A percentile compares a stretch with the other conserved stretches of the same genome.
Conservation (phyloP, 2,888 invertebrate species). For the Anthrax anthrax region DNA sequence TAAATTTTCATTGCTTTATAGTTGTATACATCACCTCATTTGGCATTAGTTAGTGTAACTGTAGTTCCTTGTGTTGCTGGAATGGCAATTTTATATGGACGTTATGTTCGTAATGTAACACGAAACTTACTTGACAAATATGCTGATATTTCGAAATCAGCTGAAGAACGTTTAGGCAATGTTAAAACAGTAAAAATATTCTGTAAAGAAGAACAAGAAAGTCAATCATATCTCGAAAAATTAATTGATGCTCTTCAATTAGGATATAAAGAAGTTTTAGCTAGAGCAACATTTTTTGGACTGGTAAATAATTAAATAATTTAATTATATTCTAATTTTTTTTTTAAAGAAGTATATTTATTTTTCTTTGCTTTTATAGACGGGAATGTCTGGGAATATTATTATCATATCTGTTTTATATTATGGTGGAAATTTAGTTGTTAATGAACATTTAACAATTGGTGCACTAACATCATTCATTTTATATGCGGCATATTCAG, state of each 20-base stretch:
- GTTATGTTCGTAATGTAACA: constrained; percentile 74
- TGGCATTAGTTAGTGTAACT: constrained; percentile 71
- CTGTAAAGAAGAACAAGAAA: constrained; percentile 71
- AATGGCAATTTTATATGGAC: constrained; percentile 66
- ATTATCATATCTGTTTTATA: constrained; percentile 84
- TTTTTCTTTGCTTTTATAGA: constrained; percentile 36
- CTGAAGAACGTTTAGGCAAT: constrained; percentile 84
- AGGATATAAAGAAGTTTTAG: constrained; percentile 76
- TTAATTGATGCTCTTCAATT: constrained; percentile 58
- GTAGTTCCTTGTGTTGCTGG: constrained; percentile 85
- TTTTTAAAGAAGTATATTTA: neutral
- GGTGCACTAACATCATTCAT: constrained; percentile 89
- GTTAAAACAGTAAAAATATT: constrained; percentile 89
- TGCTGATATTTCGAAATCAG: constrained; percentile 52
- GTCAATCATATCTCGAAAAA: constrained; percentile 47
- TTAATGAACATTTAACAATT: constrained; percentile 59
- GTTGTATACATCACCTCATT: constrained; percentile 81
- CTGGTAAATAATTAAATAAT: constrained; percentile 43
- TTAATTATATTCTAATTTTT: neutral
- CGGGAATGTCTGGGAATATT: constrained; percentile 77
- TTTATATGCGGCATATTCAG: constrained; percentile 86
- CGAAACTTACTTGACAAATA: constrained; percentile 57
- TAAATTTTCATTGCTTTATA: constrained; percentile 28
- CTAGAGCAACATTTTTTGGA: constrained; percentile 82
- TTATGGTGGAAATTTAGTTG: constrained; percentile 80